Conservation (phyloP, 2,797 vertebrate genomes). For the Urophycis tenuis region DNA sequence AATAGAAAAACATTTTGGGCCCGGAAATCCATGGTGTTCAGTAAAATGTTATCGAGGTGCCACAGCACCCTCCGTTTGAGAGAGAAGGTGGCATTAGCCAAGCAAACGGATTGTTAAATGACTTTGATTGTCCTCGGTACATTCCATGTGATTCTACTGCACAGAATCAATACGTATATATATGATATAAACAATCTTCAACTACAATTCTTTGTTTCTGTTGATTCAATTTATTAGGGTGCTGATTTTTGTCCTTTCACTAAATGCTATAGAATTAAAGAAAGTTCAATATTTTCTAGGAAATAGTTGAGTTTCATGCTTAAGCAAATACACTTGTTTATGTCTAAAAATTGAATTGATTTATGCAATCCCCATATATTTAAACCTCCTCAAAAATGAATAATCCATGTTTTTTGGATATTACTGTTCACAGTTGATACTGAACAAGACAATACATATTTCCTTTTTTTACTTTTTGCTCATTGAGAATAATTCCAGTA, state of each 20-base stretch:
- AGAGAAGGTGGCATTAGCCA: conserved; percentile 14
- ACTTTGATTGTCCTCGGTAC: conserved; percentile 1
- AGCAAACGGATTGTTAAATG: conserved; percentile 1
- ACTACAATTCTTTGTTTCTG: neutral
- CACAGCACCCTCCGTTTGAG: conserved; percentile 27
- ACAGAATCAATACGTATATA: conserved; percentile 1
- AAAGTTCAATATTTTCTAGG: neutral
- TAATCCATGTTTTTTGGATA: neutral
- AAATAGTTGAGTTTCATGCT: neutral
- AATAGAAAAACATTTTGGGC: neutral
- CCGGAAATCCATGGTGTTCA: conserved; percentile 10
- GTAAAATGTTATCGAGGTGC: conserved; percentile 44
- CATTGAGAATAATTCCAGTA: neutral
- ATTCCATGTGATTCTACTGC: neutral
- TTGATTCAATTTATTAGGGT: no score
- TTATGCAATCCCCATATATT: neutral
- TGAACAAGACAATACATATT: neutral
- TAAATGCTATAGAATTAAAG: neutral
- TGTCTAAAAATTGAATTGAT: neutral
- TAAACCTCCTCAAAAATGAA: neutral
- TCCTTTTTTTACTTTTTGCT: neutral
- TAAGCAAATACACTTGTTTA: neutral
- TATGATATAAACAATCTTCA: neutral
- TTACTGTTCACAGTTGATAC: neutral
- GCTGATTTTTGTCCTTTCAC: no score